Conservation (phyloP, 2,888 invertebrate species). For the Synergus umbraculus region DNA sequence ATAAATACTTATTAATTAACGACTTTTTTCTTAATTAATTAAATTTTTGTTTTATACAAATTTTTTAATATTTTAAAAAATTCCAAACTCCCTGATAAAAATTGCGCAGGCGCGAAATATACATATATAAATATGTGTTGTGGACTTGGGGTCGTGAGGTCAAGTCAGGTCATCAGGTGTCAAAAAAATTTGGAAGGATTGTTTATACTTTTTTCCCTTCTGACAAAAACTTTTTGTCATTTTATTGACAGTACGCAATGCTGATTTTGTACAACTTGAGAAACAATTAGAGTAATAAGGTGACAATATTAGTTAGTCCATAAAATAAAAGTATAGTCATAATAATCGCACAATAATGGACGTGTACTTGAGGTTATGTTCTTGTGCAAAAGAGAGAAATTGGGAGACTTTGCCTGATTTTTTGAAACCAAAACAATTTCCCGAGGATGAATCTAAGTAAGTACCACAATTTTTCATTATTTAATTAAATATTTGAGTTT, state of each 20-base stretch:
- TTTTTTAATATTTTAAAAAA: neutral
- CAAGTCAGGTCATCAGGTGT: neutral
- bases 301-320: neutral
- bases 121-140: too few species aligned
- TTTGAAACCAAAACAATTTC: conserved; percentile 66
- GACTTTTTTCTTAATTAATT: neutral
- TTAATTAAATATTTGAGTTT: too few species aligned
- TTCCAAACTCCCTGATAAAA: neutral
- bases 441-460: conserved; percentile 53
- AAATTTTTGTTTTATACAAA: neutral
- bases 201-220: neutral
- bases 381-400: conserved; percentile 53
- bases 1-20: too few species aligned
- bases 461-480: neutral
- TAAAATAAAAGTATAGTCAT: too few species aligned
- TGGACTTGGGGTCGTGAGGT: too few species aligned
- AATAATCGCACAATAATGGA: conserved; percentile 50
- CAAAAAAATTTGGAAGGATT: neutral
- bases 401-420: conserved; percentile 63
- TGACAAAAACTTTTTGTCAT: neutral
- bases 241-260: neutral
- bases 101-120: neutral
- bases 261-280: neutral
- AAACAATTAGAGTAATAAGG: neutral
- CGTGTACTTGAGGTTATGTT: conserved; percentile 52